phyloP scores from a whole-genome alignment of 2,797 vertebrate species.

The Cossypha dichroa region DNA sequence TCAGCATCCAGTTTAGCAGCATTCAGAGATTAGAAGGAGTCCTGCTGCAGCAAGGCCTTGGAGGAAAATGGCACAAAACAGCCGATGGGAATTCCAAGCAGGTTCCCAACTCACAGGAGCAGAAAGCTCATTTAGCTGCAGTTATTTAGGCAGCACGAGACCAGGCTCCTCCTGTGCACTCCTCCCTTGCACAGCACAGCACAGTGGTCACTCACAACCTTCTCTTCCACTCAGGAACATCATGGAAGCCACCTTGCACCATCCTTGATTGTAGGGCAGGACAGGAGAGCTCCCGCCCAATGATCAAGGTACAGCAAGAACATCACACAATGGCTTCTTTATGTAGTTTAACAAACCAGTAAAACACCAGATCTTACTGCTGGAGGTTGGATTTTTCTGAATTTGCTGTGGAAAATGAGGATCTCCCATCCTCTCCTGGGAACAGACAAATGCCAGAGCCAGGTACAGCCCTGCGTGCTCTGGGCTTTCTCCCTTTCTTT shows the following conservation, averaged over 20 bases:
- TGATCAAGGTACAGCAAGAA: background rate
- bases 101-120: background rate
- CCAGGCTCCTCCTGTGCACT: background rate
- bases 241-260: accelerated
- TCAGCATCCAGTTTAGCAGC: background rate
- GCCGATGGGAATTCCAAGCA: background rate
- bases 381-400: background rate
- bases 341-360: background rate
- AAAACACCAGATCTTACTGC: background rate
- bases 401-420: background rate
- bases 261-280: background rate
- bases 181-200: background rate
- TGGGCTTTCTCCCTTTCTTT: background rate
- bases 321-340: background rate
- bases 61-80: background rate
- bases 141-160: background rate
- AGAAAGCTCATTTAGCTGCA: background rate
- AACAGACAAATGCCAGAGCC: background rate
- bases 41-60: background rate
- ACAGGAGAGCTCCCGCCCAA: accelerated
- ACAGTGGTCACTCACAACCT: background rate
- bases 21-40: background rate
- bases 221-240: background rate
- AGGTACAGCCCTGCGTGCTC: background rate
- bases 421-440: background rate